Evolutionary conservation across 2,797 vertebrate species (phyloP).

Genomic region (Myripristis jacobus): DNA sequence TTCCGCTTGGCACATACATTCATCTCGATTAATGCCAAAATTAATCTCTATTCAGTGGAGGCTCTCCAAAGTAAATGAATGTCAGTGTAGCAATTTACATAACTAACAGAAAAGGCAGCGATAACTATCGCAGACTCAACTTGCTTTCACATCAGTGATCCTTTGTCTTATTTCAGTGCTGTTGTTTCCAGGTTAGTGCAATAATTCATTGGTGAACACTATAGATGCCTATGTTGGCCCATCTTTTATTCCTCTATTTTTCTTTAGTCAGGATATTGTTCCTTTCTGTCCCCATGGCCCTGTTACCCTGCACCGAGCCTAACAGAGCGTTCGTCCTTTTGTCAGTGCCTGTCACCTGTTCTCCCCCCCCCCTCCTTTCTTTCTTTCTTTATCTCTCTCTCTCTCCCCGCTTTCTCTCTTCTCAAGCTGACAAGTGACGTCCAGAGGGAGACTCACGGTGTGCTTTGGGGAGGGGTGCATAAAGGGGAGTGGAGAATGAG

Average conservation of each 20-base stretch:
- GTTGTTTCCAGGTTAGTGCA: slow-evolving; percentile 46
- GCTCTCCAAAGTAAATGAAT: slow-evolving; percentile 44
- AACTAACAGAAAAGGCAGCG: slow-evolving; percentile 25
- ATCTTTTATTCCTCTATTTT: slow-evolving; percentile 73
- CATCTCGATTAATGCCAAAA: slow-evolving; percentile 25
- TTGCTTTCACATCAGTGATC: slow-evolving; percentile 47
- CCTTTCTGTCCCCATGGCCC: slow-evolving; percentile 77
- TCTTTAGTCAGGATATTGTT: slow-evolving; percentile 71
- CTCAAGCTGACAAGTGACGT: slow-evolving; percentile 79
- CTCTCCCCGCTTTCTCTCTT: slow-evolving; percentile 66
- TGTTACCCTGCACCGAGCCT: slow-evolving; percentile 77
- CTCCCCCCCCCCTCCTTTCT: slow-evolving; percentile 47
- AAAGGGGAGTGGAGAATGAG: slow-evolving; percentile 62
- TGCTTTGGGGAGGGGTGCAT: slow-evolving; percentile 72
- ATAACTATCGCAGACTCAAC: slow-evolving; percentile 31
- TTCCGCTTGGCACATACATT: slow-evolving; percentile 16
- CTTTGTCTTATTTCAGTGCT: slow-evolving; percentile 55
- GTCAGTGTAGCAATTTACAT: slow-evolving; percentile 13
- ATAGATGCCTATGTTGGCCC: slow-evolving; percentile 65
- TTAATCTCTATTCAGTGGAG: slow-evolving; percentile 20
- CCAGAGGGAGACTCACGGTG: slow-evolving; percentile 73
- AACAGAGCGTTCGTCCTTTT: slow-evolving; percentile 81
- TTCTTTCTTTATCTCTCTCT: slow-evolving; percentile 26
- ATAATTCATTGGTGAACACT: slow-evolving; percentile 69
- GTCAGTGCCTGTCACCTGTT: slow-evolving; percentile 82